Base-by-base conservation (phyloP, 2,113 vertebrate species). In the Elachura formosa region DNA sequence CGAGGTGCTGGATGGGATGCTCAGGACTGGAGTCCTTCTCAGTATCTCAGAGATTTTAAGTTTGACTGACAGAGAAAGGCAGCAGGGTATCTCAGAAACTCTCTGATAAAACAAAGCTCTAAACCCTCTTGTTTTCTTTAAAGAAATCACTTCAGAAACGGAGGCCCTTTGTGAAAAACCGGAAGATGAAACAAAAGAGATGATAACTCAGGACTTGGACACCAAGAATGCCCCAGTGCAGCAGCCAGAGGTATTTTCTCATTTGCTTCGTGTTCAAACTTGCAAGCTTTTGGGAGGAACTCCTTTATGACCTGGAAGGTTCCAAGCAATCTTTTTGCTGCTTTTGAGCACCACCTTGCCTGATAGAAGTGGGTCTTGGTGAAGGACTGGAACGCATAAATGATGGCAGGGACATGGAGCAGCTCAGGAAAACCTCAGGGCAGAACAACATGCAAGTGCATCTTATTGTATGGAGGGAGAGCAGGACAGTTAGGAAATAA, bases 141-240 rank as follows among this genome's bases (percentile, higher is more conserved):
- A 96, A 99, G 99, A 99, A 97, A 99, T 99, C 90, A 99, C 99
- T 29, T 98, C 99, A 33, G 99, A 99, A 97, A 99, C 98, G 1
- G 99, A 99, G 82, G 98, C 98, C 28, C 98, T 99, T 77, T 99
- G 98, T 89, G 98, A 98, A 58, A 99, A 99, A 89, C 98, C 99
- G 5, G 98, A 99, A 5, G 98, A 99, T 18, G 99, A 99, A 76
- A 97, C 98, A 63, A 98, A 93, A 90, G 98, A 97, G 31, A 91
- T 97, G 38, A 91, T 93, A 10, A 17, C 90, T 38, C 96, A 63
- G 11, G 98, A 96, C 6, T 41, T 89, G 10, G 93, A 95, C 4
- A 71, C 46, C 10, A 96, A 90, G n/a, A 87, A 71, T 56, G 55
- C 85, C 6, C 93, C 40, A 1, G 96, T 97, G 41, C 80, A 95